phyloP scores from a whole-genome alignment of 2,888 invertebrate genomes.

The Leucozona laternaria region DNA sequence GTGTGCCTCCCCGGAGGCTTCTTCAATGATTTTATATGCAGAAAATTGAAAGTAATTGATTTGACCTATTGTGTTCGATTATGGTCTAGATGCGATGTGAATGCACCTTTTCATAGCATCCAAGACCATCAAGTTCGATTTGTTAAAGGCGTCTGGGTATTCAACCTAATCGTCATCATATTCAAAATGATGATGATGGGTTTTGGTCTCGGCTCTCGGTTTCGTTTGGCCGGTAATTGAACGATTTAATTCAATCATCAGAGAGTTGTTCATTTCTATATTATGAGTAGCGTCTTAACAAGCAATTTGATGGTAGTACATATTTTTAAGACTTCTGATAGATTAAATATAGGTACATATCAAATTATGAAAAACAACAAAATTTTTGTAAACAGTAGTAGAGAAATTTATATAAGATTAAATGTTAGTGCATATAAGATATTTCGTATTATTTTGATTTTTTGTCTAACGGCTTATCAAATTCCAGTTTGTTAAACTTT shows the following conservation, averaged over 20 bases:
- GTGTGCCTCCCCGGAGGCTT: conserved; percentile 28
- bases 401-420: no score
- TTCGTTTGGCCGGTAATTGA: conserved; percentile 69
- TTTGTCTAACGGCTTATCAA: no score
- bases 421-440: no score
- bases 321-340: background rate
- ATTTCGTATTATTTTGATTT: no score
- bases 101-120: conserved; percentile 8
- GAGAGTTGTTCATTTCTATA: conserved; percentile 25
- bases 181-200: conserved; percentile 64
- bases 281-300: conserved; percentile 5
- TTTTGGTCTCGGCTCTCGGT: conserved; percentile 31
- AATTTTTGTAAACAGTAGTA: no score
- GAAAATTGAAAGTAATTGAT: conserved; percentile 76
- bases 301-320: background rate
- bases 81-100: conserved; percentile 65
- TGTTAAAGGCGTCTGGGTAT: conserved; percentile 22
- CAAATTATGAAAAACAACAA: background rate
- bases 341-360: background rate
- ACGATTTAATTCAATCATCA: conserved; percentile 73
- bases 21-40: conserved; percentile 67
- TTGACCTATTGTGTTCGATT: conserved; percentile 74
- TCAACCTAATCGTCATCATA: conserved; percentile 25
- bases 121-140: conserved; percentile 31
- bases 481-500: no score